Percentiles rank a stretch among this genome's conserved stretches.
phyloP scores from a whole-genome alignment of 2,113 vertebrate genomes.

The Nyctereutes procyonoides region DNA sequence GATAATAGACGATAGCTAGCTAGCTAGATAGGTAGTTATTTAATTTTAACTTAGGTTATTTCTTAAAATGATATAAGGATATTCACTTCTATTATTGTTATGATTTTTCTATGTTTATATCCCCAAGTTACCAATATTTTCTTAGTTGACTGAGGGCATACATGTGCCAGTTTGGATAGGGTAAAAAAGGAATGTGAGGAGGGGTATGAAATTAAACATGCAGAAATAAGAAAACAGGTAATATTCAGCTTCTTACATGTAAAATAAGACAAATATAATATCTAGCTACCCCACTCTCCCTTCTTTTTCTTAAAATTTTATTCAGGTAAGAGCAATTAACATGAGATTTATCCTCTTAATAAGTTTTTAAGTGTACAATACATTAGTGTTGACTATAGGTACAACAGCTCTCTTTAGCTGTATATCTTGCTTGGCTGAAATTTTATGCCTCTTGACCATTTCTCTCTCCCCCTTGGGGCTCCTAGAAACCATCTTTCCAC shows the following conservation, averaged over 20 bases:
- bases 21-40: neutral
- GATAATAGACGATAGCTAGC: neutral
- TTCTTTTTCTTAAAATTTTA: neutral
- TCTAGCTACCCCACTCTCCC: neutral
- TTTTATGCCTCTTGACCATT: neutral
- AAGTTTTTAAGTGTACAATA: neutral
- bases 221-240: neutral
- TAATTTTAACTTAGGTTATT: neutral
- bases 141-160: neutral
- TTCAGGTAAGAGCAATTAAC: neutral
- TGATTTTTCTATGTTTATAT: neutral
- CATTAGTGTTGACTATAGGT: neutral
- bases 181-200: neutral
- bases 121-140: neutral
- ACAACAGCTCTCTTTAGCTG: neutral
- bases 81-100: neutral
- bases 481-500: neutral
- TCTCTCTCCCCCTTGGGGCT: no score
- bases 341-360: neutral
- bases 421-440: neutral
- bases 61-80: neutral
- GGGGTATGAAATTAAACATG: neutral
- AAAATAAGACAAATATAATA: neutral
- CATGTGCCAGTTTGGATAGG: neutral
- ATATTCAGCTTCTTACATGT: neutral